Evolutionary conservation across 2,888 invertebrate species (phyloP), one percentile per base, ranked within the genome.

Genomic region (Argynnis bischoffii): DNA sequence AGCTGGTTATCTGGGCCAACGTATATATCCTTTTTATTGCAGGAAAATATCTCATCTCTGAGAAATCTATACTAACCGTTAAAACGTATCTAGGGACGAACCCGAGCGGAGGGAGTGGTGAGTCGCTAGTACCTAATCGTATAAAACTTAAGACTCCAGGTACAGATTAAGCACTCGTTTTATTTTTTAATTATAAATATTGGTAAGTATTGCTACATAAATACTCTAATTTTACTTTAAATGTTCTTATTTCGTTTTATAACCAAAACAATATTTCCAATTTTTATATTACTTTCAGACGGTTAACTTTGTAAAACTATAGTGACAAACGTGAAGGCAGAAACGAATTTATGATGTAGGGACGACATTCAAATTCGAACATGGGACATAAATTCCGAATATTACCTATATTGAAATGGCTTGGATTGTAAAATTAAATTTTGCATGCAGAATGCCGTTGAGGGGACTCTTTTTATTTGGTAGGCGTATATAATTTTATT

Each of bases 401-500:
- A 90, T 90, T 90, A 88, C 92, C 92, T 92, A 92, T 92, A 92
- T 90, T 89, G 91, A 84, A 89, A 85, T 85, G 87, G 82, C 81
- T 82, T 78, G 87, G 87, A 89, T 89, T 90, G 85, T 90, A 90
- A 92, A 92, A 92, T 92, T 92, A 85, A 92, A 89, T 92, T 92
- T 88, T 87, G 92, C 91, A 92, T 92, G 90, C 92, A 87, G 88
- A 91, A 90, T 77, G 84, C 76, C 82, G 84, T 53, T 81, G 74
- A 74, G 75, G 74, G 76, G 78, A 80, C 85, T 85, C 81, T 83
- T 83, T 88, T 89, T 92, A 92, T 92, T 92, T 88, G 86, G 92
- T 87, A 92, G 92, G 92, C 92, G 92, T 92, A 90, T 90, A 92
- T 92, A 92, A 92, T 92, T 92, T 92, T 92, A 92, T 90, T 87